Percentiles rank a stretch among this genome's conserved stretches.
Evolutionary conservation across 92 coral and sea anemone species (phyloP).

Genomic region (Actinernus sp.): DNA sequence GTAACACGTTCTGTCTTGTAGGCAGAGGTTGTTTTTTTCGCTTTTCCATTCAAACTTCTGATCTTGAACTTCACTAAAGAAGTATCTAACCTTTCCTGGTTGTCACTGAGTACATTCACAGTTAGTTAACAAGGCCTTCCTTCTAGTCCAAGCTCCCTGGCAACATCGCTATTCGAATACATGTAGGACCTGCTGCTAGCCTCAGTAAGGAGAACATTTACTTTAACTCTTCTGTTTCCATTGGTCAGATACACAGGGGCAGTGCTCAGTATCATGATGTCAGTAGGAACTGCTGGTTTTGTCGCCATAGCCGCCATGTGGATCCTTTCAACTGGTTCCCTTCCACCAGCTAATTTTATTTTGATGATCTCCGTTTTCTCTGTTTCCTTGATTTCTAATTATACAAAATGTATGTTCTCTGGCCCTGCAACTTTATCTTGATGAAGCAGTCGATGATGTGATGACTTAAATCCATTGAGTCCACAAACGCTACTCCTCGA

Average conservation of each 20-base stretch:
- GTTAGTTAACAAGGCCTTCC: conserved; percentile 35
- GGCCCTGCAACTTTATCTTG: too few relatives aligned
- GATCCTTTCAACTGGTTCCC: conserved; percentile 25
- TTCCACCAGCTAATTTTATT: neutral
- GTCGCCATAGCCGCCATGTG: conserved; percentile 28
- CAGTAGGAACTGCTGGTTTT: conserved; percentile 5
- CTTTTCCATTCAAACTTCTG: conserved; percentile 38
- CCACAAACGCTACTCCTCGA: conserved; percentile 55
- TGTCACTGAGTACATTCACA: conserved; percentile 59
- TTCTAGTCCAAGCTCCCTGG: conserved; percentile 51
- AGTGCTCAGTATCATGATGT: conserved; percentile 44
- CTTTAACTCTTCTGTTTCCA: conserved; percentile 27
- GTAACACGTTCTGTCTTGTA: conserved; percentile 60
- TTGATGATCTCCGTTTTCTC: neutral
- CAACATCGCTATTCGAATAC: conserved; percentile 34
- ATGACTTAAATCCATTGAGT: conserved; percentile 36
- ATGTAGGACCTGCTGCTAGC: conserved; percentile 45
- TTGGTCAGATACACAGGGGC: conserved; percentile 39
- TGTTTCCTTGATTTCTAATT: neutral
- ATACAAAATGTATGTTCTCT: neutral
- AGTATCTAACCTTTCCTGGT: conserved; percentile 40
- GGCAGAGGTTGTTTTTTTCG: conserved; percentile 28
- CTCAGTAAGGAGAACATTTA: conserved; percentile 56
- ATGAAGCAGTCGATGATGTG: conserved; percentile 59
- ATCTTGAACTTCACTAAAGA: conserved; percentile 46